Percentiles rank a stretch among this genome's conserved stretches.
These are phyloP conservation scores for Zaprionus tsacasi DNA, from an alignment of 1,140 invertebrate species.

Conservation along the genomic window DNA sequence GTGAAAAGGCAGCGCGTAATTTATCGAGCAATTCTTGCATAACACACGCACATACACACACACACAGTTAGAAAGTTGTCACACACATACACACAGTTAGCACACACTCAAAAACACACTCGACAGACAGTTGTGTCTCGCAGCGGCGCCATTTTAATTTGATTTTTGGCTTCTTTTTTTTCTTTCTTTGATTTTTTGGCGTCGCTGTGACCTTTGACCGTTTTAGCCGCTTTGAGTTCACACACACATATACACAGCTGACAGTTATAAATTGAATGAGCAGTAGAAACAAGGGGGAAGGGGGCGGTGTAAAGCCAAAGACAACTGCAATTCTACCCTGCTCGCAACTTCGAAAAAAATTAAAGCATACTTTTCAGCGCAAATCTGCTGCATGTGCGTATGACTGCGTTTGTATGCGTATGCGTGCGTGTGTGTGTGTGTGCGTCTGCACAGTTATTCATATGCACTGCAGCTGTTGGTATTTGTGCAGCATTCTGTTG, in stretches of 20 bases:
- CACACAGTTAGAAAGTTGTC: too few relatives aligned
- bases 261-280: slow-evolving; percentile 43
- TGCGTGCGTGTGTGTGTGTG: slow-evolving; percentile 17
- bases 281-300: background rate
- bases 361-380: slow-evolving; percentile 21
- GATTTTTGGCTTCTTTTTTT: slow-evolving; percentile 54
- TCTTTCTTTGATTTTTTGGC: slow-evolving; percentile 28
- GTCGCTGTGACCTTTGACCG: slow-evolving; percentile 63
- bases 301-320: too few relatives aligned
- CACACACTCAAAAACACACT: slow-evolving; percentile 10
- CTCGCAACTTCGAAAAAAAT: slow-evolving; percentile 12
- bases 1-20: slow-evolving; percentile 58
- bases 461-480: slow-evolving; percentile 62
- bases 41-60: slow-evolving; percentile 35
- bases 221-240: slow-evolving; percentile 61
- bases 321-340: background rate
- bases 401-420: background rate
- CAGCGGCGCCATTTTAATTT: slow-evolving; percentile 78
- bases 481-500: slow-evolving; percentile 53
- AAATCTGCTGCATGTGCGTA: slow-evolving; percentile 5
- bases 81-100: background rate
- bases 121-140: slow-evolving; percentile 37
- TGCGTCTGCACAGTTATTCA: slow-evolving; percentile 9
- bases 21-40: slow-evolving; percentile 62
- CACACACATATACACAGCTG: slow-evolving; percentile 16